Evolutionary conservation across 1,140 invertebrate species (phyloP), one percentile per base, ranked within the genome.

Genomic region (Drosophila pallidifrons): DNA sequence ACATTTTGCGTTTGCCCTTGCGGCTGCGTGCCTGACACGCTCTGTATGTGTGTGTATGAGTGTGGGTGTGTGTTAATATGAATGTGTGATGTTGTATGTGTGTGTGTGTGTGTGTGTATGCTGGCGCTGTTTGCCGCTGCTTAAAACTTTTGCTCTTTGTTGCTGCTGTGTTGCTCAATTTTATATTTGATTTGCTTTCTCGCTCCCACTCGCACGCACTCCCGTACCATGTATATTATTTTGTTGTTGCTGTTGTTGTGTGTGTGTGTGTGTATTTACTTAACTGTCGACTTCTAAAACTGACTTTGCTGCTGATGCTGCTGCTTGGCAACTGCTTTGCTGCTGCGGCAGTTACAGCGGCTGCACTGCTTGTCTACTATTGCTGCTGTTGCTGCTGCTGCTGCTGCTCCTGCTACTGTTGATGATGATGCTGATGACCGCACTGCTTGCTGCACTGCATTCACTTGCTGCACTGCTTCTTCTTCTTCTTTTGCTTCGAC

Each of bases 221-320:
- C 20, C 32, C n/a, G 35, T 8, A 35, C 38, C 51, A n/a, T 41
- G 28, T 10, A 38, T 10, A 25, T 38, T 38, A 38, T 2, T 11
- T 38, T 38, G 2, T 38, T 38, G 35, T 38, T 38, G 35, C 10
- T 38, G 30, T 32, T 38, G 35, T 38, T 38, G 35, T 38, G 35
- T 38, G 2, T 38, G 6, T 38, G 35, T 38, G 35, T 7, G 35
- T 38, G 35, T 35, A 25, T 69, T 80, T 54, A 63, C 81, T 75
- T 82, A 78, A 82, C 60, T 81, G 63, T 82, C 67, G 81, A 85
- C 74, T 76, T 66, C 64, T 66, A 73, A 70, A 76, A 86, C 75
- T 87, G 79, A 88, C 79, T 74, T 67, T 20, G 43, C 67, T 58
- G 49, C 59, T 28, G 20, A 25, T 25, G 15, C 59, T 43, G 25